A percentile compares a stretch with the other conserved stretches of the same genome.
Conservation (phyloP, 2,113 vertebrate species). For the Plecotus auritus region DNA sequence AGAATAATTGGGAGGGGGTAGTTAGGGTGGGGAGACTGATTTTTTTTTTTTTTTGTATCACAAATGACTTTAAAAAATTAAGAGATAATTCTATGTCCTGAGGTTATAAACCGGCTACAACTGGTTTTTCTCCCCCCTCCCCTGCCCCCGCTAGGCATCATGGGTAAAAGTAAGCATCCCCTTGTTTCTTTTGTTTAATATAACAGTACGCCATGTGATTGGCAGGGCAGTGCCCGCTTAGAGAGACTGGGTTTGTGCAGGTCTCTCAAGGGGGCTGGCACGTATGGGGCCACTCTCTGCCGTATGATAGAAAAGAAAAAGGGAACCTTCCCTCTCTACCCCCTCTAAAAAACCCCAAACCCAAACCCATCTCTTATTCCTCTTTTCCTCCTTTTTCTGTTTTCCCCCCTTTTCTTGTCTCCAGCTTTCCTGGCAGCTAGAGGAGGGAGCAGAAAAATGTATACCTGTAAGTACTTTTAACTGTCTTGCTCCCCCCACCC, state of each 20-base stretch:
- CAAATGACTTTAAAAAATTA: constrained; percentile 75
- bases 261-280: constrained; percentile 76
- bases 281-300: constrained; percentile 64
- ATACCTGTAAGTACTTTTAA: constrained; percentile 75
- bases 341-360: neutral
- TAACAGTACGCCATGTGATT: constrained; percentile 82
- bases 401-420: constrained; percentile 39
- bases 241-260: constrained; percentile 76
- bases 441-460: constrained; percentile 53
- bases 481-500: neutral
- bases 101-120: constrained; percentile 90
- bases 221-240: constrained; percentile 79
- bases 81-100: constrained; percentile 81
- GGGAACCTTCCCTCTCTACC: neutral
- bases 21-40: constrained; percentile 7
- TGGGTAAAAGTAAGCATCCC: constrained; percentile 85
- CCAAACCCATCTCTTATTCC: constrained; percentile 19
- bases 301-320: constrained; percentile 33
- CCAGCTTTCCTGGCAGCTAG: constrained; percentile 60
- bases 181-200: constrained; percentile 88
- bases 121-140: constrained; percentile 76
- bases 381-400: constrained; percentile 44
- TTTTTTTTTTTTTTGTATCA: constrained; percentile 40
- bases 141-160: constrained; percentile 82
- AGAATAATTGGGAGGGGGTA: constrained; percentile 46